Conservation (phyloP, 2,113 vertebrate genomes). For the Xiphophorus hellerii region DNA sequence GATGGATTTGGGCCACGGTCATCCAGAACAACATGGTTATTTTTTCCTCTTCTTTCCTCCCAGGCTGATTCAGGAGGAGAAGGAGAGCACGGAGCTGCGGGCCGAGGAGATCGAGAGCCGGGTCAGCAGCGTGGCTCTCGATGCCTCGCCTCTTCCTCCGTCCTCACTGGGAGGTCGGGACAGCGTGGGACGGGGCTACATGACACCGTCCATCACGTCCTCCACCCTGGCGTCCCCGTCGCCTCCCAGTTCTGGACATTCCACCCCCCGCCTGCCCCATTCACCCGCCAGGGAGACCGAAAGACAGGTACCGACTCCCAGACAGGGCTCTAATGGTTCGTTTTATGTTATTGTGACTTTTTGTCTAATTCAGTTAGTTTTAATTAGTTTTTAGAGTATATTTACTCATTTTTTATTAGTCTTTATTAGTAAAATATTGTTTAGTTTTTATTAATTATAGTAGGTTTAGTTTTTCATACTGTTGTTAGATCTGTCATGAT, state of each 20-base stretch:
- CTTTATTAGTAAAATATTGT: too few relatives aligned
- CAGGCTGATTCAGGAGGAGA: constrained; percentile 93
- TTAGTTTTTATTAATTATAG: too few relatives aligned
- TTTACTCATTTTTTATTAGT: too few relatives aligned
- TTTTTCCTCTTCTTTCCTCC: not conserved
- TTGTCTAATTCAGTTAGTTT: too few relatives aligned
- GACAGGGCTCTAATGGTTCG: too few relatives aligned
- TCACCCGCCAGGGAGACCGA: constrained; percentile 89
- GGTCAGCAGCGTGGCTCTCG: constrained; percentile 88
- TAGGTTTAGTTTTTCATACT: too few relatives aligned
- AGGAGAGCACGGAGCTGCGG: constrained; percentile 90
- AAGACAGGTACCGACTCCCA: constrained; percentile 73
- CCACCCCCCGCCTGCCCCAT: constrained; percentile 88
- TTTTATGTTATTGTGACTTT: too few relatives aligned
- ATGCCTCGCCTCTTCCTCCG: constrained; percentile 82
- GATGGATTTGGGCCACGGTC: not conserved
- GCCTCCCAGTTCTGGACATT: constrained; percentile 91
- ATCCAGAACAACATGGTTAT: too few relatives aligned
- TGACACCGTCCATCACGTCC: constrained; percentile 90
- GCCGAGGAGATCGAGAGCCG: constrained; percentile 92
- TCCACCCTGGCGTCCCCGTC: constrained; percentile 91
- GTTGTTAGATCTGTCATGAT: too few relatives aligned
- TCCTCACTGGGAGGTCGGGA: constrained; percentile 79
- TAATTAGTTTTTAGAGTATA: too few relatives aligned
- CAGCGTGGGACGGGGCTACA: constrained; percentile 81